Evolutionary conservation across 1,140 invertebrate species (phyloP), one percentile per base, ranked within the genome.

Genomic region (Archegozetes longisetosus): DNA sequence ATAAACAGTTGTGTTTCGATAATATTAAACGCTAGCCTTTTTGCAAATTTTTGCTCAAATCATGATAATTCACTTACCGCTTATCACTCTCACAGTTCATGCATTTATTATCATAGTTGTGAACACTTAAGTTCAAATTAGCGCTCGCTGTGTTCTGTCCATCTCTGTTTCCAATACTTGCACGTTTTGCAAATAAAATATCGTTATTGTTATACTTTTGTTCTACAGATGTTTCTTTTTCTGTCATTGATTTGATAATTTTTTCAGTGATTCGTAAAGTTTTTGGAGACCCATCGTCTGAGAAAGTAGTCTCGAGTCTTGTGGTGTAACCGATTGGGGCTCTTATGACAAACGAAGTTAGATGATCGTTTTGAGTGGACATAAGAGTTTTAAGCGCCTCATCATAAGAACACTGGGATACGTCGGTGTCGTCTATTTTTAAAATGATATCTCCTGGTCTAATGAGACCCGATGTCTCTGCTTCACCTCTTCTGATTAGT

Each of bases 391-490:
- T 53, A 4, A 64, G 27, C 27, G 62, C 64, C 54, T 66, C 52
- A 17, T 65, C 62, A 50, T 64, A 67, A 6, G 61, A 57, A 40
- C 61, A 46, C 20, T 55, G 32, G 1, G 61, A 56, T 23, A 67
- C 13, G 48, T 67, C 65, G n/a, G 47, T n/a, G 13, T 62, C 54
- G 55, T 66, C 62, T 2, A 67, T 64, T 20, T 55, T 57, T 9
- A 67, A 49, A 12, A 67, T 65, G 1, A 60, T 46, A 49, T 67
- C 66, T 23, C 66, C 66, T 20, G 60, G 60, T 48, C 52, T 26
- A 13, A 67, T 32, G 20, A 65, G 57, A 40, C 65, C 64, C 17
- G 40, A 55, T 20, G 62, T 60, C 48, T 64, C 55, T 1, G 64
- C 66, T 24, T 65, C 64, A 29, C 64, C 60, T 22, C 55, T 59